Conservation (phyloP, 1,140 invertebrate genomes). For the Caenorhabditis remanei region DNA sequence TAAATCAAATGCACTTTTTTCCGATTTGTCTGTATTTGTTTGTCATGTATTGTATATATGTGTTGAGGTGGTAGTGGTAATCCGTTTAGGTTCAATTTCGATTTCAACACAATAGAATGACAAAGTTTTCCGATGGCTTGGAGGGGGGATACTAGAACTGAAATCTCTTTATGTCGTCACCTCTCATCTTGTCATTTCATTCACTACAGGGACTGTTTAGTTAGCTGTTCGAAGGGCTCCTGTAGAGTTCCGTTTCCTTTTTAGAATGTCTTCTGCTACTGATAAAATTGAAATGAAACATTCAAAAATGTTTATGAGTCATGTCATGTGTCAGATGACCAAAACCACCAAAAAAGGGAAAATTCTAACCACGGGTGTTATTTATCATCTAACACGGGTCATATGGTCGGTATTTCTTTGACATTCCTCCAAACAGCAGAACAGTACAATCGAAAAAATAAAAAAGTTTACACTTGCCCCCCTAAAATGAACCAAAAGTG, state of each 20-base stretch:
- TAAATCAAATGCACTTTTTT: constrained; percentile 36
- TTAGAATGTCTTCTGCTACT: neutral
- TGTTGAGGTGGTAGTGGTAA: neutral
- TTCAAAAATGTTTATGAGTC: neutral
- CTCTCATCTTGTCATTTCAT: neutral
- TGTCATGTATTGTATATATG: neutral
- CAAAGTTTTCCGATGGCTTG: too few species aligned
- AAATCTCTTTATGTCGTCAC: constrained; percentile 27
- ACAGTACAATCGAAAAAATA: neutral
- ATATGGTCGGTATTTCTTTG: constrained; percentile 55
- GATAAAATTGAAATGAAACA: neutral
- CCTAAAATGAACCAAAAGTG: neutral
- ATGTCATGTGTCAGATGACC: constrained; percentile 15
- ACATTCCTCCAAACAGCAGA: constrained; percentile 17
- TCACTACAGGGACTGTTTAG: neutral
- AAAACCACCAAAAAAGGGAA: constrained; percentile 1
- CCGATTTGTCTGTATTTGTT: neutral
- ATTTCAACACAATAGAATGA: neutral
- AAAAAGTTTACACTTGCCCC: constrained; percentile 35
- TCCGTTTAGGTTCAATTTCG: constrained; percentile 30
- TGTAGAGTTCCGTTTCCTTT: neutral
- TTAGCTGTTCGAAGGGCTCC: neutral
- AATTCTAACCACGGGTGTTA: neutral
- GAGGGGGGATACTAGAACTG: neutral
- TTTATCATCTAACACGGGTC: constrained; percentile 49